Evolutionary conservation across 1,140 invertebrate genomes (phyloP).

Genomic region (Ostrea denselamellosa): DNA sequence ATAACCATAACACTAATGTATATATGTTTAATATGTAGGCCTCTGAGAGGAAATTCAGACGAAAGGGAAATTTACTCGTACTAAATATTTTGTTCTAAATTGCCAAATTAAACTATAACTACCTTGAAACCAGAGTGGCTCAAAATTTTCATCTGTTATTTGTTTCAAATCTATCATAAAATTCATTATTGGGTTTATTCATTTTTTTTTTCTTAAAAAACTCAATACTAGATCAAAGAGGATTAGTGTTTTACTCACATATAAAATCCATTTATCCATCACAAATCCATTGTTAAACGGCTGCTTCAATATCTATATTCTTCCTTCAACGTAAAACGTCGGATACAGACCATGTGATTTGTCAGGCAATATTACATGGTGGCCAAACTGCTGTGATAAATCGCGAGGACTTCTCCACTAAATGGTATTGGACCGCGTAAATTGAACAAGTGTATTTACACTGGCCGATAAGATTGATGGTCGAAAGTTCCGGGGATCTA

Average conservation of each 20-base stretch:
- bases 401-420: background rate
- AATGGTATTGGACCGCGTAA: conserved; percentile 8
- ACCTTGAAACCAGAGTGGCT: too few relatives aligned
- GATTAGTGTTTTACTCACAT: background rate
- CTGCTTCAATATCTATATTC: background rate
- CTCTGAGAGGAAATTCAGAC: too few relatives aligned
- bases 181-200: background rate
- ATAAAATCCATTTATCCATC: background rate
- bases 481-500: background rate
- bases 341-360: background rate
- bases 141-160: too few relatives aligned
- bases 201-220: too few relatives aligned
- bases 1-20: too few relatives aligned
- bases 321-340: background rate
- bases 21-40: too few relatives aligned
- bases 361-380: background rate
- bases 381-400: conserved; percentile 25
- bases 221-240: background rate
- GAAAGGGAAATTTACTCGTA: too few relatives aligned
- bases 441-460: conserved; percentile 12
- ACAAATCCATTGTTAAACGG: background rate
- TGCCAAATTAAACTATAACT: too few relatives aligned
- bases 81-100: too few relatives aligned
- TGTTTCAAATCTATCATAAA: too few relatives aligned
- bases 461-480: conserved; percentile 37